These are phyloP conservation scores for Atherinosoma microstoma DNA, from an alignment of 2,797 vertebrate genomes.

Conservation along the genomic window DNA sequence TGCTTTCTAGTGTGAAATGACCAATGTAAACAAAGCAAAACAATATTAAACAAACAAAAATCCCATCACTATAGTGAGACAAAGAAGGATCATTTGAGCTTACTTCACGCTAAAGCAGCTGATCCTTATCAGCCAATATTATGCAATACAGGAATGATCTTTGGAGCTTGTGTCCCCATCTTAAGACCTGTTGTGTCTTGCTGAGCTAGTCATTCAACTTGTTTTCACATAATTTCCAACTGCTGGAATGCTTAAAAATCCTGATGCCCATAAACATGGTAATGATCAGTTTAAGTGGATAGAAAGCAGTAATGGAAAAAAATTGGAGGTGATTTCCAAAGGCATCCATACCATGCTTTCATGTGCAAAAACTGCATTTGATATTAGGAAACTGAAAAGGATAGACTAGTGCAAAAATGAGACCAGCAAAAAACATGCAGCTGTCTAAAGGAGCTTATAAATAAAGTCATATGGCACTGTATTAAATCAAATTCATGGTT, in stretches of 20 bases:
- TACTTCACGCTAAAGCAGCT: not conserved
- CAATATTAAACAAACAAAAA: not conserved
- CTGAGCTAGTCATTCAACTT: not conserved
- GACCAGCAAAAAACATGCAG: not conserved
- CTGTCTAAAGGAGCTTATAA: not conserved
- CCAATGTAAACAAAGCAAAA: not conserved
- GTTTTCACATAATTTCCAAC: not conserved
- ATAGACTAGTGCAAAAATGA: not conserved
- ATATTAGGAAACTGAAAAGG: no score
- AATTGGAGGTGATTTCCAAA: no score
- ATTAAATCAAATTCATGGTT: not conserved
- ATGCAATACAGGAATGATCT: not conserved
- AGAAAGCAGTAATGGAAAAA: no score
- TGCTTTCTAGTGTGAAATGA: not conserved
- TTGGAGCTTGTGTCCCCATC: no score
- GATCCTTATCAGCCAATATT: not conserved
- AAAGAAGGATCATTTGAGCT: no score
- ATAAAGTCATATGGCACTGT: not conserved
- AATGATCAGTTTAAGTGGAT: no score
- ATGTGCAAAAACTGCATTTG: no score
- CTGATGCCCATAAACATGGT: no score
- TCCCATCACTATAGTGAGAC: not conserved
- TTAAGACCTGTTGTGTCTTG: not conserved
- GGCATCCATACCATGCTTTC: no score
- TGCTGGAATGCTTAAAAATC: no score